Evolutionary conservation across 2,113 vertebrate genomes (phyloP).

Genomic region (Glareola pratincola): DNA sequence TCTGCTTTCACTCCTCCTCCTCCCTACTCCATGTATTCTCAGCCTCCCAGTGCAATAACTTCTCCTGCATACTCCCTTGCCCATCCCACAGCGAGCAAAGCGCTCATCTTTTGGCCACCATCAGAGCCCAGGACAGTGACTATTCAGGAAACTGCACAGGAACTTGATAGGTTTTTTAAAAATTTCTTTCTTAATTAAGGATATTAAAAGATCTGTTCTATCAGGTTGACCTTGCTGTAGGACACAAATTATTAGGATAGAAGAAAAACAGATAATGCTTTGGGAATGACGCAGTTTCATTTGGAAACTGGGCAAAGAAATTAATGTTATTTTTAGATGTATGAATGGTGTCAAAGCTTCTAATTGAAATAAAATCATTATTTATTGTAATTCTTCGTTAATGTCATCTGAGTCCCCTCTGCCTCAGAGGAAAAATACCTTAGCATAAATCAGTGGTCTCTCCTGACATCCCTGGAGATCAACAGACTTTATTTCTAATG

Average conservation of each 20-base stretch:
- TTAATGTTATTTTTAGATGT: neutral
- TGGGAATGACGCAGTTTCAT: neutral
- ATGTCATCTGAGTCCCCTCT: neutral
- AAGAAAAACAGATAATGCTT: neutral
- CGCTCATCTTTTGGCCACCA: neutral
- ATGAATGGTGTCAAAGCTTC: neutral
- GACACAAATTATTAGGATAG: neutral
- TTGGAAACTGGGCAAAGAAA: neutral
- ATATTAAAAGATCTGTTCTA: neutral
- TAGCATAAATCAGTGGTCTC: neutral
- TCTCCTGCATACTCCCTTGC: neutral
- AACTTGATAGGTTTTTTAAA: neutral
- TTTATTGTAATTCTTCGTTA: neutral
- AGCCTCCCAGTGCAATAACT: neutral
- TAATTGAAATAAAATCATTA: neutral
- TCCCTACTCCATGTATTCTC: neutral
- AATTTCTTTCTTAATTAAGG: neutral
- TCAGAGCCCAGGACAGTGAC: neutral
- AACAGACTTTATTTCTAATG: neutral
- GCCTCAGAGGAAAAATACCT: neutral
- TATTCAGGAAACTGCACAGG: neutral
- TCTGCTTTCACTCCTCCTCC: neutral
- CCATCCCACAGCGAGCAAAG: neutral
- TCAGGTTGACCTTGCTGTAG: neutral
- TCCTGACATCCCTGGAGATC: neutral